phyloP scores from a whole-genome alignment of 1,140 invertebrate genomes.

The Drosophila trapezifrons region DNA sequence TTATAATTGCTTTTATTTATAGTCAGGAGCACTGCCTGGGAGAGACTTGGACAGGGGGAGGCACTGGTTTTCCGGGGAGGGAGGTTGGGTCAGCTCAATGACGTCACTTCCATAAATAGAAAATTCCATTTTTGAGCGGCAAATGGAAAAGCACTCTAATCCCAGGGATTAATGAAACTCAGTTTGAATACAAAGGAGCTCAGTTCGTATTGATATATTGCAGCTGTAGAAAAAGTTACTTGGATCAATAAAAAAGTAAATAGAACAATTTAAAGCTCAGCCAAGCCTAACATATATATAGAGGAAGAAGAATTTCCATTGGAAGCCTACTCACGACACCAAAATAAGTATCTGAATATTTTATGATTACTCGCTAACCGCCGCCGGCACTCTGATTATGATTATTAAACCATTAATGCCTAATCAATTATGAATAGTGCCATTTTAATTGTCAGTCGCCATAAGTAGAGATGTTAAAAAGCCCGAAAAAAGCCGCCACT shows the following conservation, averaged over 20 bases:
- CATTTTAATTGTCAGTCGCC: conserved; percentile 31
- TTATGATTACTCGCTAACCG: conserved; percentile 9
- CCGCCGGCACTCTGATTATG: conserved; percentile 2
- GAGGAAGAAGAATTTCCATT: not conserved
- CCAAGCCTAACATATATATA: not conserved
- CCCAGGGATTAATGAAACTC: conserved; percentile 6
- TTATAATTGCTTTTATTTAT: conserved; percentile 71
- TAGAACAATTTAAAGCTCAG: not conserved
- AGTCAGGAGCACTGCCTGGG: conserved; percentile 22
- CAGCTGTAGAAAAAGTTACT: not conserved
- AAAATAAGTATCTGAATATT: conserved; percentile 13
- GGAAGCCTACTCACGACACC: too few species aligned
- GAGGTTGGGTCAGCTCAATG: conserved; percentile 18
- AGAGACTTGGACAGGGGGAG: not conserved
- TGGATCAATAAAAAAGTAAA: not conserved
- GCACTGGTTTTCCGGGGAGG: not conserved
- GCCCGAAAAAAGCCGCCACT: conserved; percentile 22
- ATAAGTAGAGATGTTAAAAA: conserved; percentile 41
- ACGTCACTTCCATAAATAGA: conserved; percentile 38
- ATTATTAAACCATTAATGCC: conserved; percentile 25
- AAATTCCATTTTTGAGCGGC: conserved; percentile 12
- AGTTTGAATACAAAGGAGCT: not conserved
- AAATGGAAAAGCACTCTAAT: conserved; percentile 35
- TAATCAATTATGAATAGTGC: conserved; percentile 49
- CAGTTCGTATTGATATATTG: not conserved